A percentile compares a stretch with the other conserved stretches of the same genome.
Evolutionary conservation across 2,113 vertebrate genomes (phyloP).

Genomic region (Lethenteron camtschaticum): DNA sequence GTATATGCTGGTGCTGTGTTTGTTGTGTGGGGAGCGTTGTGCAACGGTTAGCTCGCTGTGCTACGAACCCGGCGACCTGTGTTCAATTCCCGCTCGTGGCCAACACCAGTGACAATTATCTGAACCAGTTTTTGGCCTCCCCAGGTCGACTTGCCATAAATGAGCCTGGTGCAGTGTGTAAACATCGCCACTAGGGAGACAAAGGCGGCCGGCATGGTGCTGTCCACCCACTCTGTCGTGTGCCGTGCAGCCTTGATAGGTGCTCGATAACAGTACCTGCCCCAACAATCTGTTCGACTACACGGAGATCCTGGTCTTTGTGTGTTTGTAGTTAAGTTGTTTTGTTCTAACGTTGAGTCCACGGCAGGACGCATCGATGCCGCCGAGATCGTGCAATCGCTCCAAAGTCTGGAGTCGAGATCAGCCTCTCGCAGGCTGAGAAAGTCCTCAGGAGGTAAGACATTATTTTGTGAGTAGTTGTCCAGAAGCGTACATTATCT

Average conservation of each 20-base stretch:
- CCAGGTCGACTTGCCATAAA: no score
- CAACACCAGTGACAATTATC: no score
- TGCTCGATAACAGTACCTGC: background rate
- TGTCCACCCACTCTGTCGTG: no score
- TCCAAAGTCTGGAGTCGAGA: constrained; percentile 38
- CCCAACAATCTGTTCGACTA: no score
- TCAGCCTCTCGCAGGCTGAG: constrained; percentile 41
- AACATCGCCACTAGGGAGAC: background rate
- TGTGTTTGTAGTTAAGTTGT: constrained; percentile 1
- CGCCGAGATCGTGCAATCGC: constrained; percentile 59
- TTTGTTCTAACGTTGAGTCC: constrained; percentile 11
- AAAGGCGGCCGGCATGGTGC: background rate
- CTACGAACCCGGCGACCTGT: no score
- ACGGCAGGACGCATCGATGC: constrained; percentile 52
- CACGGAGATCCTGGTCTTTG: no score
- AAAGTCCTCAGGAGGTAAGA: constrained; percentile 57
- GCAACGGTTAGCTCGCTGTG: no score
- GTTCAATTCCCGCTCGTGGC: no score
- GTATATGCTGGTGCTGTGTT: no score
- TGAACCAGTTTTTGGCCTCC: no score
- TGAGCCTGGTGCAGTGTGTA: no score
- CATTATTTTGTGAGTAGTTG: constrained; percentile 8
- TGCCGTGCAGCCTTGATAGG: background rate
- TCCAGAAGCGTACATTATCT: constrained; percentile 1
- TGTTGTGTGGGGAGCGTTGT: no score